Evolutionary conservation across 2,113 vertebrate species (phyloP), one percentile per base, ranked within the genome.

Genomic region (Onychostoma macrolepis): DNA sequence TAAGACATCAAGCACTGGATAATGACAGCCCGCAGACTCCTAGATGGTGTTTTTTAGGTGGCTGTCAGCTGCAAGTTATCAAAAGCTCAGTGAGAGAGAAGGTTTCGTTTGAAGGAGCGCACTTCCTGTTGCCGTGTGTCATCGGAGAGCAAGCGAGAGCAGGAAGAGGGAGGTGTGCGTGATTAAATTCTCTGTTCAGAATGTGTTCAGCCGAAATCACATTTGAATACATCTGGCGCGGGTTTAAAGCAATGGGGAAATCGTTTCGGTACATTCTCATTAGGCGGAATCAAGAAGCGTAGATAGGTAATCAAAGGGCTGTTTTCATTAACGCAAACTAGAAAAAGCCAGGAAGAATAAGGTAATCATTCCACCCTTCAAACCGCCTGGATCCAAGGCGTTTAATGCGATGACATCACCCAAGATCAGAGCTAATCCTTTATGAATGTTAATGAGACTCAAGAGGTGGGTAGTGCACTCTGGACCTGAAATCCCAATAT

Each of bases 261-360:
- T 83, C 45, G 58, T 87, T 90, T 86, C 50, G 83, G 48, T 90
- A 88, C 77, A 36, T 85, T 89, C 85, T 89, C 87, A 89, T 89
- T 88, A 90, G 67, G 69, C 36, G 30, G 53, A 82, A 88, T 88
- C 87, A 88, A 86, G 79, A 83, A 81, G 81, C 83, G 21, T 72
- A 26, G 30, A 76, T 86, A 71, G 61, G 69, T 82, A 87, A 89
- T 87, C 88, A 89, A 85, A 85, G 50, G 74, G 71, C 30, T 74
- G 30, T 86, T 85, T 69, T 83, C 80, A 87, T 87, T 82, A 83
- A 36, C 11, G 5, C 33, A 21, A 38, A 15, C 76, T 43, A 80
- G 76, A 89, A 89, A 65, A 69, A 43, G 30, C 50, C 19, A 33
- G 65, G 81, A 83, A 84, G 58, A 67, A 75, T 67, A 89, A 87